Percentiles rank a stretch among this genome's conserved stretches.
phyloP scores from a whole-genome alignment of 2,797 vertebrate genomes.

The Alcedo quadribrachys region DNA sequence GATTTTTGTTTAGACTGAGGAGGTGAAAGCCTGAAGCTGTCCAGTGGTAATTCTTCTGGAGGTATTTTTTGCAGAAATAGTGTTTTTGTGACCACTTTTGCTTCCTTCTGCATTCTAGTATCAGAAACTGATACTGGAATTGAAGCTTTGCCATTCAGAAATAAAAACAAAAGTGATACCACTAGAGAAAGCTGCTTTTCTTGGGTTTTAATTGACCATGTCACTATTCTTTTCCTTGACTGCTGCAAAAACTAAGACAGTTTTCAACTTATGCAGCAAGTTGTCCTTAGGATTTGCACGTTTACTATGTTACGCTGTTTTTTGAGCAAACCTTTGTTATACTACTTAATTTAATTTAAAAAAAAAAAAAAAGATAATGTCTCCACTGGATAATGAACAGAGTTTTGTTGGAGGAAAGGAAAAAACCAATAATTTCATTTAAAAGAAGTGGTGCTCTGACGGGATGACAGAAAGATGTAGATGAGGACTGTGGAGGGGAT shows the following conservation, averaged over 20 bases:
- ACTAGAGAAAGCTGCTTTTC: not conserved
- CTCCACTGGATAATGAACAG: not conserved
- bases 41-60: not conserved
- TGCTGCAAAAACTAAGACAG: not conserved
- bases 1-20: not conserved
- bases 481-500: not conserved
- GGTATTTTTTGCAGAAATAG: not conserved
- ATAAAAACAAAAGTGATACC: not conserved
- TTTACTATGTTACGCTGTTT: not conserved
- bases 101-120: slow-evolving; percentile 26
- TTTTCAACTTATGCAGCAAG: not conserved
- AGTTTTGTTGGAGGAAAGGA: not conserved
- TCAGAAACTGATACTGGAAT: not conserved
- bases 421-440: not conserved
- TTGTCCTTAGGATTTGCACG: not conserved
- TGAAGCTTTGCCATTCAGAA: not conserved
- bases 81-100: not conserved
- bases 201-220: not conserved
- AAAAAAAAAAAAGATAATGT: not conserved
- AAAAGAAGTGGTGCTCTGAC: not conserved
- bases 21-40: not conserved
- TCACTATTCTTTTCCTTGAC: not conserved
- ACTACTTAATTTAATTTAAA: not conserved
- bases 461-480: not conserved
- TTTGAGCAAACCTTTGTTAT: not conserved